Evolutionary conservation across 2,797 vertebrate genomes (phyloP).

Genomic region (Galaxias olidus): DNA sequence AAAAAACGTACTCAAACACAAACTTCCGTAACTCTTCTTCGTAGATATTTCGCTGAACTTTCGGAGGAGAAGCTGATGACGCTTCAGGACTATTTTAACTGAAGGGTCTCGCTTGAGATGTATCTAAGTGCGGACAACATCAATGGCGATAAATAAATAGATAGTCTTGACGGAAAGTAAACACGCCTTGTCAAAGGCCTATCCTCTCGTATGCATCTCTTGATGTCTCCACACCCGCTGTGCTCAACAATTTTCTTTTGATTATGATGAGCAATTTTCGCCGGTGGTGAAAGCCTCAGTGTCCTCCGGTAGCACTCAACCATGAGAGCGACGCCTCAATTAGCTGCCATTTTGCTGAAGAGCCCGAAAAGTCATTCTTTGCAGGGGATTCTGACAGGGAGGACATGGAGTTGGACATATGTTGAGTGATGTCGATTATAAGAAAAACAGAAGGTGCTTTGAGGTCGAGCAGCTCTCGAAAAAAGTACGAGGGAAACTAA

Average conservation of each 20-base stretch:
- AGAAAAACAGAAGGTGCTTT: conserved; percentile 52
- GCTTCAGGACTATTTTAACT: not conserved
- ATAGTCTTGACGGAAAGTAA: conserved; percentile 40
- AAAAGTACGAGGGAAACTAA: conserved; percentile 38
- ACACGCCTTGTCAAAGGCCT: conserved; percentile 52
- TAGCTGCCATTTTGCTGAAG: conserved; percentile 73
- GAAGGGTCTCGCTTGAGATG: conserved; percentile 14
- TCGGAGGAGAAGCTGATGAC: too few species aligned
- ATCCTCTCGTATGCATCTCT: conserved; percentile 44
- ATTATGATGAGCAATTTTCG: conserved; percentile 67
- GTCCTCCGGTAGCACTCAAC: conserved; percentile 66
- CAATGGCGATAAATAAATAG: conserved; percentile 36
- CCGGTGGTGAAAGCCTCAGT: conserved; percentile 49
- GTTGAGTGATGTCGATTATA: conserved; percentile 64
- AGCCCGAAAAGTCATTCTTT: conserved; percentile 68
- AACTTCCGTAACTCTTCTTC: too few species aligned
- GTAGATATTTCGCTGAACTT: too few species aligned
- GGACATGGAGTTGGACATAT: conserved; percentile 66
- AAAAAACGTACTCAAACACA: too few species aligned
- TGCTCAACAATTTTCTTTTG: conserved; percentile 68
- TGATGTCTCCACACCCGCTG: conserved; percentile 55
- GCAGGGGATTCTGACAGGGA: conserved; percentile 65
- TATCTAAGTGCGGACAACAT: conserved; percentile 37
- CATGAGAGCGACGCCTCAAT: conserved; percentile 69
- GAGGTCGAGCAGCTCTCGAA: conserved; percentile 56